Evolutionary conservation across 2,797 vertebrate species (phyloP).

Genomic region (Emydoidea blandingii): DNA sequence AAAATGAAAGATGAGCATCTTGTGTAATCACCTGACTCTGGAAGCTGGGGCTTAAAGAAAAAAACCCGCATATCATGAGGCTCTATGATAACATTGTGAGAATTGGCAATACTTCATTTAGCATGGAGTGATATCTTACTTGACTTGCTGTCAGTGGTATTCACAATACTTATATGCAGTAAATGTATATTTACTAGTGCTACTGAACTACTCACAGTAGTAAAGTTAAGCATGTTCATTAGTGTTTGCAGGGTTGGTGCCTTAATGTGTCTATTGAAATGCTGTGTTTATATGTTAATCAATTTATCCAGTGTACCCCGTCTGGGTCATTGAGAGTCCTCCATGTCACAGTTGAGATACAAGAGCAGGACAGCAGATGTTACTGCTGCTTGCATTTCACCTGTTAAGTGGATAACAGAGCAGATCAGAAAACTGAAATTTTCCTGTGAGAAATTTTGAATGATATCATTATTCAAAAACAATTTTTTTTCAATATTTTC

Average conservation of each 20-base stretch:
- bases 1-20: background rate
- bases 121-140: background rate
- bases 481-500: background rate
- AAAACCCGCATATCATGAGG: background rate
- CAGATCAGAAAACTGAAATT: background rate
- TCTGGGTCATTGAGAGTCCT: background rate
- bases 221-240: rapidly evolving
- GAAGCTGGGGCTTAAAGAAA: background rate
- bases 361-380: background rate
- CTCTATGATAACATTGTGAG: background rate
- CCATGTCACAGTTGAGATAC: background rate
- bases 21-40: background rate
- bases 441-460: background rate
- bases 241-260: background rate
- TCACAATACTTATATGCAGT: background rate
- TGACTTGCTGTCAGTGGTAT: background rate
- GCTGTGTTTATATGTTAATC: background rate
- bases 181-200: background rate
- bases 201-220: background rate
- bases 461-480: background rate
- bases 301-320: background rate
- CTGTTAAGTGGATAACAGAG: background rate
- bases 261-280: background rate
- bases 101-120: background rate
- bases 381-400: background rate